A percentile compares a stretch with the other conserved stretches of the same genome.
These are phyloP conservation scores for Graptemys geographica DNA, from an alignment of 2,797 vertebrate species.

Conservation along the genomic window DNA sequence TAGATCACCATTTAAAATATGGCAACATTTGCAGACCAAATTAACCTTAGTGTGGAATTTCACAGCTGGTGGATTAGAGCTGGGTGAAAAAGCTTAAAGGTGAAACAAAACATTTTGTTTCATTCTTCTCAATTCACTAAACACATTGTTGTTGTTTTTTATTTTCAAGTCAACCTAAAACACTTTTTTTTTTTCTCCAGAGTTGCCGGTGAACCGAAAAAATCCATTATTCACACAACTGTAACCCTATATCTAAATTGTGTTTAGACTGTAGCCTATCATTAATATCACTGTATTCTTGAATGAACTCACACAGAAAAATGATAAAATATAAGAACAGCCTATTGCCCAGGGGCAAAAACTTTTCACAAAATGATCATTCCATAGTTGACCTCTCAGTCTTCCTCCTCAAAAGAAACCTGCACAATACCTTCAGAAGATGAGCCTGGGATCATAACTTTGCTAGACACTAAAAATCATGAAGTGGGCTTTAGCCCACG, in stretches of 20 bases:
- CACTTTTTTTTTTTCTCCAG: neutral
- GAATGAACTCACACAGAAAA: neutral
- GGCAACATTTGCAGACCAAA: neutral
- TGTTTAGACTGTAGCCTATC: neutral
- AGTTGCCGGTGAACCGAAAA: neutral
- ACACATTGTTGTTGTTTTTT: too few species aligned
- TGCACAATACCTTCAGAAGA: neutral
- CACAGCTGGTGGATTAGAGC: neutral
- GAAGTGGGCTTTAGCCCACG: neutral
- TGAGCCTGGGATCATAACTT: neutral
- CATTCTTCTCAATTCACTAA: too few species aligned
- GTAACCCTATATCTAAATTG: neutral
- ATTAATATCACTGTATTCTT: neutral
- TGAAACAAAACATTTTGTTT: too few species aligned
- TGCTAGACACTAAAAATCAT: neutral
- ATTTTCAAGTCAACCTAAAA: too few species aligned
- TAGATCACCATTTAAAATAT: neutral
- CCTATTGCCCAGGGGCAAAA: neutral
- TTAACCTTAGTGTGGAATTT: neutral
- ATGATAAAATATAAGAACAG: neutral
- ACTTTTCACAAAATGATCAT: neutral
- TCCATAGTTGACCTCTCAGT: neutral
- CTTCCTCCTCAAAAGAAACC: neutral
- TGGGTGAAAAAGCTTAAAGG: neutral
- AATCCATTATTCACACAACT: neutral